Conservation (phyloP, 2,888 invertebrate genomes). For the Dynastes grantii region DNA sequence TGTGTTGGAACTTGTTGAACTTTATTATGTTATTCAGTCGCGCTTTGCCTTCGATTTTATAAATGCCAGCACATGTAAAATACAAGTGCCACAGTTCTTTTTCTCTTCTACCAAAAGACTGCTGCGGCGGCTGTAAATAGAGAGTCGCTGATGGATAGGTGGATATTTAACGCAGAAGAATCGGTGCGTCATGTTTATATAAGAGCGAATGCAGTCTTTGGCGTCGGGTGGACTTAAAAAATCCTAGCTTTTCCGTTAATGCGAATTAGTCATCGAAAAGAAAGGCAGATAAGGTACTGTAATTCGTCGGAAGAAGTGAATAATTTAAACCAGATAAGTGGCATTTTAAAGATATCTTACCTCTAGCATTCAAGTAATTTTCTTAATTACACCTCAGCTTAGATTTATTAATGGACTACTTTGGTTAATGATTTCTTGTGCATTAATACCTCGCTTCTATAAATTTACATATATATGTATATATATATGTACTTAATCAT, state of each 20-base stretch:
- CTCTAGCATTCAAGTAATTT: too few relatives aligned
- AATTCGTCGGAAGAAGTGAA: too few relatives aligned
- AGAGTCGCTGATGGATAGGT: slow-evolving; percentile 37
- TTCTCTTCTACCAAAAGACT: slow-evolving; percentile 41
- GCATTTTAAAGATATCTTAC: too few relatives aligned
- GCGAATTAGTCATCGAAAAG: slow-evolving; percentile 12
- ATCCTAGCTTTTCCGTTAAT: slow-evolving; percentile 4
- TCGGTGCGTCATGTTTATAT: slow-evolving; percentile 42
- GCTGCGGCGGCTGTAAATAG: slow-evolving; percentile 37
- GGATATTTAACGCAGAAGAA: slow-evolving; percentile 43
- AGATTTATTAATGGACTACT: too few relatives aligned
- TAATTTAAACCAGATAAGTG: too few relatives aligned
- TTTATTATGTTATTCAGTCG: slow-evolving; percentile 48
- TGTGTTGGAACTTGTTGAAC: slow-evolving; percentile 52
- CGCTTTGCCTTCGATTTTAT: slow-evolving; percentile 47
- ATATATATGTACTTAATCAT: too few relatives aligned
- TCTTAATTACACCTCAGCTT: too few relatives aligned
- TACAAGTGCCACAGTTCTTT: slow-evolving; percentile 47
- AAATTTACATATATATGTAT: too few relatives aligned
- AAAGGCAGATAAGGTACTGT: background rate
- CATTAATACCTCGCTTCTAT: too few relatives aligned
- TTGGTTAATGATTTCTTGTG: too few relatives aligned
- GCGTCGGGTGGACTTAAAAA: background rate
- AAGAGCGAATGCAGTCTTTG: slow-evolving; percentile 12
- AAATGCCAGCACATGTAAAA: slow-evolving; percentile 46